phyloP scores from a whole-genome alignment of 2,113 vertebrate species.

The Archocentrus centrarchus region DNA sequence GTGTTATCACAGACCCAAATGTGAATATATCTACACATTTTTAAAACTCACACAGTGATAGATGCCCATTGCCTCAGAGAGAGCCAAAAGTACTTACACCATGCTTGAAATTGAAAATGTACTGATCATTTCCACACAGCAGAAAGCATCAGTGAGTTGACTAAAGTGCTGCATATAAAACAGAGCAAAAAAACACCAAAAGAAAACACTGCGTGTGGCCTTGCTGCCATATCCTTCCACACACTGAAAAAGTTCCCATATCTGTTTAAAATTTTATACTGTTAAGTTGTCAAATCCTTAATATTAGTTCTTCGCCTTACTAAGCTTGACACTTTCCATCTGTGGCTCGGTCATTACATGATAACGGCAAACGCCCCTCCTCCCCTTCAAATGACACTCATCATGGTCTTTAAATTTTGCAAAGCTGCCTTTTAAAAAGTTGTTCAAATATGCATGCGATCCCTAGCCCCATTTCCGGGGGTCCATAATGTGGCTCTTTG shows the following conservation, averaged over 20 bases:
- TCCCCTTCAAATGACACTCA: constrained; percentile 45
- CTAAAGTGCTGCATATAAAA: constrained; percentile 1
- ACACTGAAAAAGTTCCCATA: constrained; percentile 28
- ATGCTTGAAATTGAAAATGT: constrained; percentile 5
- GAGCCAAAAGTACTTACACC: constrained; percentile 2
- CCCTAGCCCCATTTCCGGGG: constrained; percentile 56
- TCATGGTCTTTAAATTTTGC: constrained; percentile 57
- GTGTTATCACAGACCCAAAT: background rate
- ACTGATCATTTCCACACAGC: constrained; percentile 11
- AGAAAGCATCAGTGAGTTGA: background rate
- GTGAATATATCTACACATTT: constrained; percentile 14
- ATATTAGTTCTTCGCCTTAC: constrained; percentile 17
- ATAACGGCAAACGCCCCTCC: background rate
- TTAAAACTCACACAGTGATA: constrained; percentile 17
- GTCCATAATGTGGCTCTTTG: constrained; percentile 51
- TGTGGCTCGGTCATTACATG: constrained; percentile 27
- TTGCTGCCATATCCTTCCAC: constrained; percentile 15
- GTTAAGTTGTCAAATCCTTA: constrained; percentile 28
- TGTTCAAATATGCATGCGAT: constrained; percentile 69
- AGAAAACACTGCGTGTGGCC: constrained; percentile 11
- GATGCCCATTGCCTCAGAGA: background rate
- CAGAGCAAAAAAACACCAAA: background rate
- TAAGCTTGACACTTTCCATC: constrained; percentile 25
- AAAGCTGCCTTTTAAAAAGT: constrained; percentile 58
- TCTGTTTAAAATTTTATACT: constrained; percentile 61